Evolutionary conservation across 2,888 invertebrate genomes (phyloP).

Genomic region (Phyllotreta cruciferae): DNA sequence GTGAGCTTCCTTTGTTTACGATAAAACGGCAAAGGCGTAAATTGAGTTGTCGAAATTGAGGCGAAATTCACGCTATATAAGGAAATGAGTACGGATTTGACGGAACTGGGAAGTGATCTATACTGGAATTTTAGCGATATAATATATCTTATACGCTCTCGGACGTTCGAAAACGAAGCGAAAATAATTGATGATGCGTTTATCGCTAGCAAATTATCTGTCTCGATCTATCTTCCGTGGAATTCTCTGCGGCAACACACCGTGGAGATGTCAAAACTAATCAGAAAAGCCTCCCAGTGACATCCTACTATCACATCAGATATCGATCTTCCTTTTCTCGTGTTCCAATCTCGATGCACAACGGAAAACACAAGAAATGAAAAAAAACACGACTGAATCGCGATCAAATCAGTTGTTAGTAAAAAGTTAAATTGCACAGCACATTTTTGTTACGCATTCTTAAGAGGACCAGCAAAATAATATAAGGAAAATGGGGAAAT

Average conservation of each 20-base stretch:
- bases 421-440: neutral
- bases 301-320: constrained; percentile 17
- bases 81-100: neutral
- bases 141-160: neutral
- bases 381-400: constrained; percentile 1
- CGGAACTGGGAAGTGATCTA: neutral
- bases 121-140: neutral
- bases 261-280: constrained; percentile 21
- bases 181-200: constrained; percentile 7
- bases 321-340: constrained; percentile 17
- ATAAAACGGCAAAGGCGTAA: neutral
- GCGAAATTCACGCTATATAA: neutral
- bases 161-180: neutral
- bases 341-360: constrained; percentile 9
- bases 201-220: constrained; percentile 17
- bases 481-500: too few relatives aligned
- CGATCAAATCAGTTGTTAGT: constrained; percentile 4
- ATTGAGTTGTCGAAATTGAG: neutral
- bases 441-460: neutral
- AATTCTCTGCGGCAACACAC: constrained; percentile 14
- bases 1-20: neutral
- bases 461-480: too few relatives aligned
- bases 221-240: constrained; percentile 6
- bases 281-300: constrained; percentile 15
- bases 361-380: constrained; percentile 15